phyloP scores from a whole-genome alignment of 2,888 invertebrate species.

The Strigamia maritima region DNA sequence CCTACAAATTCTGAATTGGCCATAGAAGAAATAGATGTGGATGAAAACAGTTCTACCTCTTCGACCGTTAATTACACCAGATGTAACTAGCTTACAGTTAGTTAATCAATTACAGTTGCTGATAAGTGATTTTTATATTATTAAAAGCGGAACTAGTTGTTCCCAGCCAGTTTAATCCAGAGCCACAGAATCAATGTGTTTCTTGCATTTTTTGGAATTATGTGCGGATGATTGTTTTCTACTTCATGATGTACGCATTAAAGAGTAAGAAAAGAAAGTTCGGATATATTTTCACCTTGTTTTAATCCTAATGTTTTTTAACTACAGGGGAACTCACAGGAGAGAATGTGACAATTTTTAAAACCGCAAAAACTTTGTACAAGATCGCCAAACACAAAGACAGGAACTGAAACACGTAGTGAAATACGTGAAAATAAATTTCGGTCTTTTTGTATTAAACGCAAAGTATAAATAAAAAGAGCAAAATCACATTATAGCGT shows the following conservation, averaged over 20 bases:
- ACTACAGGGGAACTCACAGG: background rate
- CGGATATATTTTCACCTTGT: background rate
- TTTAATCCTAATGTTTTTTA: too few species aligned
- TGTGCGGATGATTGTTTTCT: background rate
- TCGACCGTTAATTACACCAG: too few species aligned
- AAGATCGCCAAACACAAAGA: background rate
- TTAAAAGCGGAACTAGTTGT: background rate
- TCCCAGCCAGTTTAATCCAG: background rate
- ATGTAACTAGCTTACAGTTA: too few species aligned
- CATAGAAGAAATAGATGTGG: too few species aligned
- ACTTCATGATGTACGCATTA: background rate
- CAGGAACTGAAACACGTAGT: background rate
- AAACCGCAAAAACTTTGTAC: background rate
- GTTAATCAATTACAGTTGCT: background rate
- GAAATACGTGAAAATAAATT: background rate
- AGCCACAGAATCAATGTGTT: background rate
- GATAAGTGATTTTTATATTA: background rate
- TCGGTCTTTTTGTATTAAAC: background rate
- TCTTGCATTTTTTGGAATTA: background rate
- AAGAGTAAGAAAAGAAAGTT: background rate
- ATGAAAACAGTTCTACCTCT: too few species aligned
- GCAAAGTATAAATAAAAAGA: background rate
- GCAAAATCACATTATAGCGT: background rate
- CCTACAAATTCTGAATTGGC: too few species aligned
- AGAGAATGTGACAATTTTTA: background rate